Evolutionary conservation across 2,113 vertebrate species (phyloP).

Genomic region (Dascyllus trimaculatus): DNA sequence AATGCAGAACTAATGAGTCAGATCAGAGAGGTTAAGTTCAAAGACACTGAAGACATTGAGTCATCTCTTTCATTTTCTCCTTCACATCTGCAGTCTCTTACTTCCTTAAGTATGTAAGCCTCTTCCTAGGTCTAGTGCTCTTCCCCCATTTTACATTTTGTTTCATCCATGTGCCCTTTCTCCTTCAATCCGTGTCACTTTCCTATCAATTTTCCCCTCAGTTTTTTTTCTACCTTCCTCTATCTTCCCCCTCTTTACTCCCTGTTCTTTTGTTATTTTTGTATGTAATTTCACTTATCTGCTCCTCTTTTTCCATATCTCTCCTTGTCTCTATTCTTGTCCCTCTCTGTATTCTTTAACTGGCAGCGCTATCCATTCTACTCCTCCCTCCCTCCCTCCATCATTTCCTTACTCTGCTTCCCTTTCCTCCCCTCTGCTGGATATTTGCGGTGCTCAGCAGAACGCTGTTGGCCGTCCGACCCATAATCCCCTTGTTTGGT

Average conservation of each 20-base stretch:
- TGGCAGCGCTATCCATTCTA: background rate
- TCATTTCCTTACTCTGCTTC: background rate
- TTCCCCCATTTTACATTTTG: background rate
- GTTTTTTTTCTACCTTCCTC: background rate
- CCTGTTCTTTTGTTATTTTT: background rate
- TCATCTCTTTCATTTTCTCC: slow-evolving; percentile 1
- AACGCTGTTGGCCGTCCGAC: slow-evolving; percentile 49
- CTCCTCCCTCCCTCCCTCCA: background rate
- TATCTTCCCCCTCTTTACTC: background rate
- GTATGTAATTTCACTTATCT: background rate
- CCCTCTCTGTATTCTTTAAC: background rate
- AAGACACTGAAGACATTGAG: slow-evolving; percentile 42
- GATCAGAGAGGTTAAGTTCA: slow-evolving; percentile 67
- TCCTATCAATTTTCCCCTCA: background rate
- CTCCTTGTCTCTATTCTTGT: background rate
- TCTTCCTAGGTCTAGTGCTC: background rate
- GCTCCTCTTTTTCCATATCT: background rate
- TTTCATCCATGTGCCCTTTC: background rate
- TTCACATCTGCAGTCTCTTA: background rate
- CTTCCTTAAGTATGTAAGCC: background rate
- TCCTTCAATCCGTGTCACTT: background rate
- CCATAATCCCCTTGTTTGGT: slow-evolving; percentile 65
- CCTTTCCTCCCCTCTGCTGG: slow-evolving; percentile 8
- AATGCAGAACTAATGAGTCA: slow-evolving; percentile 57
- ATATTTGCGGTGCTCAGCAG: slow-evolving; percentile 61